phyloP scores from a whole-genome alignment of 2,113 vertebrate species.

The Prietella phreatophila region DNA sequence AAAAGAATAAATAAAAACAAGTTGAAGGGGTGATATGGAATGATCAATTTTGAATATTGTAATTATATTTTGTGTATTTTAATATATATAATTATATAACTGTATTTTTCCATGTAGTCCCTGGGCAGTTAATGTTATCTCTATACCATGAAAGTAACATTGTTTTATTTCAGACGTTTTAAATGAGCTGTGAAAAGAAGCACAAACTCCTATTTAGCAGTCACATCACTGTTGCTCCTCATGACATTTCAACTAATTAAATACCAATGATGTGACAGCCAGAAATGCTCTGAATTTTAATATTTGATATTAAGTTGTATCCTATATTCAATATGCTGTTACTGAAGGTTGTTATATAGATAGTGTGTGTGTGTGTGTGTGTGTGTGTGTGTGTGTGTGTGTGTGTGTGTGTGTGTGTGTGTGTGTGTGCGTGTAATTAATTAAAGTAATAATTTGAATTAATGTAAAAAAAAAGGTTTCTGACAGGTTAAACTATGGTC shows the following conservation, averaged over 20 bases:
- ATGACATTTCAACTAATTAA: conserved; percentile 45
- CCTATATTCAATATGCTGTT: conserved; percentile 7
- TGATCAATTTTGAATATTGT: neutral
- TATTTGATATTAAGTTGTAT: neutral
- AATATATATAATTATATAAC: no score
- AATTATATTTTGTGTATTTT: neutral
- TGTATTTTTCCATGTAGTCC: neutral
- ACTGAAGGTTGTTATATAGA: neutral
- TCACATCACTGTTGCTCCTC: conserved; percentile 36
- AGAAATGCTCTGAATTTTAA: conserved; percentile 32
- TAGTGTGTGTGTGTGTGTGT: neutral
- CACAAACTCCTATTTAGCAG: conserved; percentile 22
- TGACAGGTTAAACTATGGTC: neutral
- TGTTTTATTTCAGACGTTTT: neutral
- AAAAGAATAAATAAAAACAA: neutral
- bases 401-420: no score
- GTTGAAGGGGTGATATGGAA: neutral
- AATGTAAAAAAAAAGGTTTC: neutral
- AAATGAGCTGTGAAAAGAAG: neutral
- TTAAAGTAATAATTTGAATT: neutral
- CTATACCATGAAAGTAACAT: neutral
- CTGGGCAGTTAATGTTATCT: neutral
- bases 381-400: neutral
- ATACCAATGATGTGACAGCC: conserved; percentile 14
- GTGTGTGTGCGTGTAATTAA: no score